These are phyloP conservation scores for Thecocarcelia acutangulata DNA, from an alignment of 2,888 invertebrate genomes.

Conservation along the genomic window DNA sequence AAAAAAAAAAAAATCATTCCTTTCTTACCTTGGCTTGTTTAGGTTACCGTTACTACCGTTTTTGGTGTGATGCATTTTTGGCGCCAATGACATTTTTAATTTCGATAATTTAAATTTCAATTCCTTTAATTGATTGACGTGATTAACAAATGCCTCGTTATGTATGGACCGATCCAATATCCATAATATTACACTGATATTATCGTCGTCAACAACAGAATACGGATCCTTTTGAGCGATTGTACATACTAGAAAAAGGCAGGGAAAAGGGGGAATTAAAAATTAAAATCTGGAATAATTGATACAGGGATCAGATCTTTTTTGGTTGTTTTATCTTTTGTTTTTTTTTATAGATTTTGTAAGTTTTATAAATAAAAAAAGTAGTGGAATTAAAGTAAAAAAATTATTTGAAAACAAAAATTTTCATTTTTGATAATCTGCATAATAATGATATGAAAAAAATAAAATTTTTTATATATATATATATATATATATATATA, in stretches of 20 bases:
- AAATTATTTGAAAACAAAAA: no score
- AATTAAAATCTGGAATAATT: no score
- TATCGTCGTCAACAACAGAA: constrained; percentile 79
- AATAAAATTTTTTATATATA: no score
- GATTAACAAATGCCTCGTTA: constrained; percentile 80
- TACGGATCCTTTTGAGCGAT: constrained; percentile 77
- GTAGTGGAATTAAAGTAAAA: no score
- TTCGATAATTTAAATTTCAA: constrained; percentile 80
- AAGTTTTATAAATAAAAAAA: no score
- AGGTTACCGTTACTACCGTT: constrained; percentile 74
- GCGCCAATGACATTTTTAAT: constrained; percentile 79
- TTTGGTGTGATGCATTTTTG: constrained; percentile 79
- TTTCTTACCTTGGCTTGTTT: constrained; percentile 79
- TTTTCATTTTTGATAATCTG: no score
- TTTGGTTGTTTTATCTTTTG: no score
- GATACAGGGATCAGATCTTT: no score
- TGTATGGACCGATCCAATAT: constrained; percentile 80
- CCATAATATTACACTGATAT: constrained; percentile 79
- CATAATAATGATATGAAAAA: no score
- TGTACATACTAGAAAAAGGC: constrained; percentile 71
- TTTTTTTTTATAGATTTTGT: no score
- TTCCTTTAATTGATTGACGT: constrained; percentile 80
- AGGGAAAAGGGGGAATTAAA: background rate
- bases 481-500: no score
- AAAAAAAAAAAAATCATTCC: background rate